These are phyloP conservation scores for Lepus timidus DNA, from an alignment of 2,113 vertebrate genomes.

Conservation along the genomic window DNA sequence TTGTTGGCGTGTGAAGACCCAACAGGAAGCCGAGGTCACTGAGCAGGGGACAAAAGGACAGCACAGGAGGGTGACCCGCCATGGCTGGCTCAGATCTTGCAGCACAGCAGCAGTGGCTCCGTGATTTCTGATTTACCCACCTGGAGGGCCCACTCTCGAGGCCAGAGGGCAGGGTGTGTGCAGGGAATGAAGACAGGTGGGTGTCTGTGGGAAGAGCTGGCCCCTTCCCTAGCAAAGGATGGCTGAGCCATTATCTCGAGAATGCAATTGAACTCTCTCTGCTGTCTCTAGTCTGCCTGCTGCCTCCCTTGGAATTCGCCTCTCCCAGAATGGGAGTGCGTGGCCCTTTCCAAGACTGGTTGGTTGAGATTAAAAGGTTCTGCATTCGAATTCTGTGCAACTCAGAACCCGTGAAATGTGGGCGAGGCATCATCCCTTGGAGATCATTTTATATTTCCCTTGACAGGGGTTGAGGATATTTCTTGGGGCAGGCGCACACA, in stretches of 20 bases:
- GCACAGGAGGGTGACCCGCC: slow-evolving; percentile 36
- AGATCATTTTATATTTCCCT: background rate
- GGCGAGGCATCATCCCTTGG: background rate
- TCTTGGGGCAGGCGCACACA: background rate
- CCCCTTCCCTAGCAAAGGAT: background rate
- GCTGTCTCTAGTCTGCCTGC: background rate
- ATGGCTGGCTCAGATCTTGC: slow-evolving; percentile 68
- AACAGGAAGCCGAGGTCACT: slow-evolving; percentile 40
- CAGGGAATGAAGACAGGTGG: too few species aligned
- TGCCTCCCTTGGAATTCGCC: slow-evolving; percentile 2
- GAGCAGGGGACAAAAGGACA: slow-evolving; percentile 55
- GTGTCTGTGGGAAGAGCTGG: background rate
- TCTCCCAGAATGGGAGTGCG: background rate
- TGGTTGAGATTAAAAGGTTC: background rate
- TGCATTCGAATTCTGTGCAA: background rate
- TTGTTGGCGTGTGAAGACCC: slow-evolving; percentile 63
- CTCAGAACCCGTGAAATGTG: background rate
- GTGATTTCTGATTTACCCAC: background rate
- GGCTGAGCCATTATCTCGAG: background rate
- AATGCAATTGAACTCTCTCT: background rate
- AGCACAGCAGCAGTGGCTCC: background rate
- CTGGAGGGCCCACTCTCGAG: background rate
- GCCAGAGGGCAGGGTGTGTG: background rate
- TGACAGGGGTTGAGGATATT: background rate
- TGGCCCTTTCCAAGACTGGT: background rate